phyloP scores from a whole-genome alignment of 2,888 invertebrate genomes.

The Drosophila testacea region DNA sequence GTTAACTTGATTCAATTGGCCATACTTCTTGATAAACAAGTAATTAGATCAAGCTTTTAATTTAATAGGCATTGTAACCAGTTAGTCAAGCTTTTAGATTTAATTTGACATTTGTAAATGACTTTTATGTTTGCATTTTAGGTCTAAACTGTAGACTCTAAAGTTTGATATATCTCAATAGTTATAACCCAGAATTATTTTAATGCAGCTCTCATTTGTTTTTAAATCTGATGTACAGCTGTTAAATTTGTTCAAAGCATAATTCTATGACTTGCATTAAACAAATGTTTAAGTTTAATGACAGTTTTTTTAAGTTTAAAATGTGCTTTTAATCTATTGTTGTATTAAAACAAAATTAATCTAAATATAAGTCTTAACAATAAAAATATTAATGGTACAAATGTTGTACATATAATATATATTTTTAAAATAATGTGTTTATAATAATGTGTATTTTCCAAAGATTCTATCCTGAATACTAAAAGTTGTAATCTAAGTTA shows the following conservation, averaged over 20 bases:
- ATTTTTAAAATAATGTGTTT: too few relatives aligned
- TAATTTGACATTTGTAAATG: background rate
- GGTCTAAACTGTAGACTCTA: background rate
- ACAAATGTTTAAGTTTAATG: background rate
- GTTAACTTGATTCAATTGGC: background rate
- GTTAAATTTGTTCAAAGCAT: too few relatives aligned
- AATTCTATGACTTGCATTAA: background rate
- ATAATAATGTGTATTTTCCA: too few relatives aligned
- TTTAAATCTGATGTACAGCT: too few relatives aligned
- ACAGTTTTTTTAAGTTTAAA: too few relatives aligned
- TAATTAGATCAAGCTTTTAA: conserved; percentile 2
- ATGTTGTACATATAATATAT: too few relatives aligned
- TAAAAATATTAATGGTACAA: background rate
- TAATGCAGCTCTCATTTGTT: too few relatives aligned
- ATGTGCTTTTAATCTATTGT: too few relatives aligned
- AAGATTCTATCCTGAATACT: background rate
- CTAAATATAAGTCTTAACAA: background rate
- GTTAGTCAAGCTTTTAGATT: conserved; percentile 1
- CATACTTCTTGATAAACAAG: background rate
- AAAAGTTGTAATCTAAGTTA: background rate
- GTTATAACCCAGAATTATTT: too few relatives aligned
- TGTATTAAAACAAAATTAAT: too few relatives aligned
- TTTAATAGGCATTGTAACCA: conserved; percentile 1
- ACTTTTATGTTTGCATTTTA: background rate
- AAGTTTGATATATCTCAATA: background rate